Evolutionary conservation across 2,113 vertebrate genomes (phyloP).

Genomic region (Verasper variegatus): DNA sequence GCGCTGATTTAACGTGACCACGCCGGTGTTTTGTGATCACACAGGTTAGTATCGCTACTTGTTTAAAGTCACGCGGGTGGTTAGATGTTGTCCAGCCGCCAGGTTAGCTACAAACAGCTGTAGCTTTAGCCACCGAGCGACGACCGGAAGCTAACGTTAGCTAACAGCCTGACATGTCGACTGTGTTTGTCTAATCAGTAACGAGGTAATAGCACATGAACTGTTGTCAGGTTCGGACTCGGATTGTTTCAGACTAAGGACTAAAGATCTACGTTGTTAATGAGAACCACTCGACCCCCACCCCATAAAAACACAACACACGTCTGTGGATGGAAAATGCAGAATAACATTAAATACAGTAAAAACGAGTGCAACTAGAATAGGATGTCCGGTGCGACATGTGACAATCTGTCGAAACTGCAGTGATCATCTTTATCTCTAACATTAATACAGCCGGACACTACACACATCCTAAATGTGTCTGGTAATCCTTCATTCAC

Average conservation of each 20-base stretch:
- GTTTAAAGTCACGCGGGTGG: accelerated
- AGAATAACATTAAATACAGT: too few relatives aligned
- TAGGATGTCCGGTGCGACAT: too few relatives aligned
- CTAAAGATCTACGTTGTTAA: neutral
- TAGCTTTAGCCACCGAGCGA: neutral
- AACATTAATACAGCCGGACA: too few relatives aligned
- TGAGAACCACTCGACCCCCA: neutral
- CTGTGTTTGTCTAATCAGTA: neutral
- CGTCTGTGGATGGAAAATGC: too few relatives aligned
- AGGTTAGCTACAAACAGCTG: neutral
- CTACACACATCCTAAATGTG: too few relatives aligned
- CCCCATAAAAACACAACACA: too few relatives aligned
- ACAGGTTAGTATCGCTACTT: constrained; percentile 33
- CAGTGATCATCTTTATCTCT: too few relatives aligned
- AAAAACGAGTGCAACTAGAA: too few relatives aligned
- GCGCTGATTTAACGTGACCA: too few relatives aligned
- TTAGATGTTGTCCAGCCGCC: neutral
- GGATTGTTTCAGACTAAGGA: neutral
- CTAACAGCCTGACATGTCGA: neutral
- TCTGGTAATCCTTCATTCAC: too few relatives aligned
- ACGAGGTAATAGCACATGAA: neutral
- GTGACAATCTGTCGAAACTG: too few relatives aligned
- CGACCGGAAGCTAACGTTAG: constrained; percentile 30
- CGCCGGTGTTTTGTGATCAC: neutral
- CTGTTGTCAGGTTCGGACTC: too few relatives aligned